Evolutionary conservation across 2,113 vertebrate genomes (phyloP).

Genomic region (Lamprotornis superbus): DNA sequence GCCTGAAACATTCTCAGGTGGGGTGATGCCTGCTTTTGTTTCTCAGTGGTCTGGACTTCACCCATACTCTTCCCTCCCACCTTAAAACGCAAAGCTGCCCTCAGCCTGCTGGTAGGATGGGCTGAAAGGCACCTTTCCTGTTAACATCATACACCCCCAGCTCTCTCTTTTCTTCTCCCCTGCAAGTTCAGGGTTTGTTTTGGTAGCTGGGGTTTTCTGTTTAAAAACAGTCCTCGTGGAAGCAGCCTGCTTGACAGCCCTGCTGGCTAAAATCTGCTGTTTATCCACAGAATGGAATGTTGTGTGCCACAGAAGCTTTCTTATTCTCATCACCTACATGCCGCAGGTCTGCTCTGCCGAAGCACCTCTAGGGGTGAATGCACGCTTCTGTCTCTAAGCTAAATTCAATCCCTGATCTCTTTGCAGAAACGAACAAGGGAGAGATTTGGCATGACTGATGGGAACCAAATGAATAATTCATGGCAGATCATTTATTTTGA

Average conservation of each 20-base stretch:
- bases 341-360: conserved; percentile 29
- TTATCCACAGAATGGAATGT: conserved; percentile 8
- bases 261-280: conserved; percentile 50
- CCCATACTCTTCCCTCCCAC: neutral
- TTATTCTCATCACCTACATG: conserved; percentile 57
- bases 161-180: neutral
- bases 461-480: conserved; percentile 64
- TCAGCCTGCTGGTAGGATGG: neutral
- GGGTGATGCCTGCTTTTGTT: neutral
- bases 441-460: conserved; percentile 52
- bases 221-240: neutral
- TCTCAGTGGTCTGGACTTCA: neutral
- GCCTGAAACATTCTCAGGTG: neutral
- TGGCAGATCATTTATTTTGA: conserved; percentile 56
- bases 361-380: conserved; percentile 41
- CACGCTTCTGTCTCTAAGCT: conserved; percentile 40
- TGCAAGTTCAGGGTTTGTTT: neutral
- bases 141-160: neutral
- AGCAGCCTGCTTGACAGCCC: conserved; percentile 33
- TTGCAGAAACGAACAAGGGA: conserved; percentile 45
- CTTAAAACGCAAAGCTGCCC: neutral
- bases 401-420: conserved; percentile 49
- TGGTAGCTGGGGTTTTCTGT: neutral
- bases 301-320: neutral
- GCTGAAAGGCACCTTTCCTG: neutral